A percentile compares a stretch with the other conserved stretches of the same genome.
Evolutionary conservation across 53 echinoderm and acorn worm species (phyloP).

Genomic region (Henricia sp.): DNA sequence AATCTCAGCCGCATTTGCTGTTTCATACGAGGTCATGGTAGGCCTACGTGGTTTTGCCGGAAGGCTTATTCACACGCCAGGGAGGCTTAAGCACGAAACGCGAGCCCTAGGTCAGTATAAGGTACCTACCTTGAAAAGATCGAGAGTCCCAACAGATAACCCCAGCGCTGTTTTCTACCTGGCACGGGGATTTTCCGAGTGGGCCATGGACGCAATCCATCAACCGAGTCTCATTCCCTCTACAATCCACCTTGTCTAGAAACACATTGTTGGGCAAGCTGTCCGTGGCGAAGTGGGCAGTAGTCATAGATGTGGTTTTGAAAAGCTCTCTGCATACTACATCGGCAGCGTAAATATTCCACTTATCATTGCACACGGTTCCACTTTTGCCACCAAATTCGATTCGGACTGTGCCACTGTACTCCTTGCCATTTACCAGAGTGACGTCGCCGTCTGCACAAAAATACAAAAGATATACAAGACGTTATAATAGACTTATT

Average conservation of each 20-base stretch:
- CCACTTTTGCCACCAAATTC: conserved; percentile 11
- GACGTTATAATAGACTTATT: no score
- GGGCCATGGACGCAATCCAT: conserved; percentile 4
- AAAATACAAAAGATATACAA: no score
- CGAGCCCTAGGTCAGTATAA: no score
- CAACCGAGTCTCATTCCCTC: not conserved
- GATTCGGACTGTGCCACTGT: conserved; percentile 12
- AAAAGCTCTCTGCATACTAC: conserved; percentile 13
- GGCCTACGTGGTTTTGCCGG: no score
- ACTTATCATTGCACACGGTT: conserved; percentile 29
- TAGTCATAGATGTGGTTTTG: conserved; percentile 5
- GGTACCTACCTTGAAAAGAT: not conserved
- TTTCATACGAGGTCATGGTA: no score
- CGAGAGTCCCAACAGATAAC: conserved; percentile 13
- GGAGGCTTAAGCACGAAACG: no score
- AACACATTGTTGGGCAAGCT: not conserved
- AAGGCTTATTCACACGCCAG: no score
- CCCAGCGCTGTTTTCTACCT: not conserved
- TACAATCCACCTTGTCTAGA: conserved; percentile 24
- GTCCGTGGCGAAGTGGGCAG: not conserved
- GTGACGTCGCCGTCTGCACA: conserved; percentile 13
- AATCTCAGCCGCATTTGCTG: no score
- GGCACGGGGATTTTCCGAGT: conserved; percentile 2
- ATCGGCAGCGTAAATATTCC: conserved; percentile 26
- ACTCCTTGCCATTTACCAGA: not conserved